Evolutionary conservation across 2,797 vertebrate genomes (phyloP).

Genomic region (Cercopithecus diana): DNA sequence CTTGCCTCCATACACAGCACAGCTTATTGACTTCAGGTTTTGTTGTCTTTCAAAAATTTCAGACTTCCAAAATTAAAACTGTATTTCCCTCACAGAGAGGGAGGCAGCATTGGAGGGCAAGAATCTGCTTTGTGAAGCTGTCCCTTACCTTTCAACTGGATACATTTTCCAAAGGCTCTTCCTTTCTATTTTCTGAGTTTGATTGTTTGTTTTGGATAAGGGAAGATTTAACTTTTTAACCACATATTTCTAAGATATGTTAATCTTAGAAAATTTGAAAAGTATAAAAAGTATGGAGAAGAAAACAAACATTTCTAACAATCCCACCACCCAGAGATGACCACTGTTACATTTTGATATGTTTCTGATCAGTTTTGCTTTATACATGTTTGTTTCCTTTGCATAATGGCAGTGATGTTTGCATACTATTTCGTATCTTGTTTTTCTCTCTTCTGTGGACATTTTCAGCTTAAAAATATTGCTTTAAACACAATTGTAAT

Average conservation of each 20-base stretch:
- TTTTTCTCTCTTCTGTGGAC: not conserved
- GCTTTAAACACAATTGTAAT: not conserved
- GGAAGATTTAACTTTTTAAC: not conserved
- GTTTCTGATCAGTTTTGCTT: not conserved
- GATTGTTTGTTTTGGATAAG: not conserved
- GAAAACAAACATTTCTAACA: not conserved
- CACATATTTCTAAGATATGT: not conserved
- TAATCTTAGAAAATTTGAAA: conserved; percentile 45
- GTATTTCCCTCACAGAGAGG: not conserved
- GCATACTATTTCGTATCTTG: not conserved
- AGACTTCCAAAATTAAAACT: not conserved
- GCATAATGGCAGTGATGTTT: not conserved
- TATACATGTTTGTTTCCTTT: not conserved
- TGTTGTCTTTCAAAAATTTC: not conserved
- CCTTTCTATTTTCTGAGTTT: not conserved
- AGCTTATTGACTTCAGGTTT: not conserved
- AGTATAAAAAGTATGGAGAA: not conserved
- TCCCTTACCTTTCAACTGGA: not conserved
- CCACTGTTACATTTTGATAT: not conserved
- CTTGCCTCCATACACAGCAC: not conserved
- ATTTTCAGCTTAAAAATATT: not conserved
- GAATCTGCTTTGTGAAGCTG: not conserved
- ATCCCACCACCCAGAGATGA: not conserved
- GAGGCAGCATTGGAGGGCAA: not conserved
- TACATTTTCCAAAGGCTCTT: not conserved